Percentiles rank a stretch among this genome's conserved stretches.
Conservation (phyloP, 1,140 invertebrate genomes). For the Pseudomyrmex sp. region DNA sequence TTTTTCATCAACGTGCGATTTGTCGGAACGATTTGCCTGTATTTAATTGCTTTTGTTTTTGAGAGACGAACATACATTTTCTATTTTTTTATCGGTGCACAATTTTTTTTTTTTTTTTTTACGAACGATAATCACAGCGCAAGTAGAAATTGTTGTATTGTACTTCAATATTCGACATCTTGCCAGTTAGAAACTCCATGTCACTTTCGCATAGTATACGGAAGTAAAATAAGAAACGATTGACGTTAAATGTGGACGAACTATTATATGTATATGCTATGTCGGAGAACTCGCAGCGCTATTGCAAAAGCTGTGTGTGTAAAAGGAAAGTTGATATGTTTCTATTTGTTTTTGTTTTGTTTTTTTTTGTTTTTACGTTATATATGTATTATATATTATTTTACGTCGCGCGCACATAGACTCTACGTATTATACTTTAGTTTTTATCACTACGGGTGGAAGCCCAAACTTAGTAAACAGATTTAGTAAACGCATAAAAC, state of each 20-base stretch:
- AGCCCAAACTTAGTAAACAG: background rate
- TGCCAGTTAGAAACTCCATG: too few relatives aligned
- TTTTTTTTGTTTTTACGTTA: background rate
- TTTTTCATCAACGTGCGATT: background rate
- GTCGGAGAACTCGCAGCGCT: too few relatives aligned
- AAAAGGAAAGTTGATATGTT: background rate
- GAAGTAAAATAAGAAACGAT: too few relatives aligned
- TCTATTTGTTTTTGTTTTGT: too few relatives aligned
- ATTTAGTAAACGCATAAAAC: constrained; percentile 13
- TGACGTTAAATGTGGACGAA: too few relatives aligned
- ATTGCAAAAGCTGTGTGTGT: too few relatives aligned
- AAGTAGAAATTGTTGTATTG: too few relatives aligned
- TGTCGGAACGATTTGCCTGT: background rate
- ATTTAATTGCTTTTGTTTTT: background rate
- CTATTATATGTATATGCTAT: too few relatives aligned
- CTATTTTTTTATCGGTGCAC: background rate
- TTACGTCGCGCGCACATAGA: background rate
- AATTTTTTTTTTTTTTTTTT: too few relatives aligned
- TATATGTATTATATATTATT: background rate
- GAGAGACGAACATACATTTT: background rate
- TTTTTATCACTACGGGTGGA: background rate
- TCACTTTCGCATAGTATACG: too few relatives aligned
- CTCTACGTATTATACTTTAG: background rate
- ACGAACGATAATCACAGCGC: too few relatives aligned
- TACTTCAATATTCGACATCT: too few relatives aligned